These are phyloP conservation scores for Numenius phaeopus DNA, from an alignment of 2,797 vertebrate species.

Conservation along the genomic window DNA sequence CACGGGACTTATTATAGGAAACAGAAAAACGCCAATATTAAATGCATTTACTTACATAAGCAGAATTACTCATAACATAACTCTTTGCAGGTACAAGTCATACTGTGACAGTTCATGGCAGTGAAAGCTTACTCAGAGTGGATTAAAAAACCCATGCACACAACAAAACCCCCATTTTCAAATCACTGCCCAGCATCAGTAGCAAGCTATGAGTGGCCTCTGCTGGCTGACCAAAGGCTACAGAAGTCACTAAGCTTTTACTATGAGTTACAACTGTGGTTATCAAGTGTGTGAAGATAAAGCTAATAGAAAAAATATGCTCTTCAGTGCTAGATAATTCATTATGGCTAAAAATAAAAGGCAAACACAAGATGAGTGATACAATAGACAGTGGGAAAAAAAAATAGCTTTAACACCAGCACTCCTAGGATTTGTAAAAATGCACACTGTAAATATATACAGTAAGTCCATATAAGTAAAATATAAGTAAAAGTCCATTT, in stretches of 20 bases:
- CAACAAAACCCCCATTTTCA: background rate
- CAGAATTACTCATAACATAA: background rate
- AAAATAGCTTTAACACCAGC: background rate
- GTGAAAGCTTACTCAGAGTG: background rate
- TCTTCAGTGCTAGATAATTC: background rate
- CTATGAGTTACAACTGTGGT: background rate
- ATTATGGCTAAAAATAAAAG: background rate
- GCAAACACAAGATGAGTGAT: background rate
- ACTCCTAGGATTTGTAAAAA: background rate
- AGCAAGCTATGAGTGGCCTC: constrained; percentile 98
- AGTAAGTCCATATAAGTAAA: too few species aligned
- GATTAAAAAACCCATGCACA: background rate
- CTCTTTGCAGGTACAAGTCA: background rate
- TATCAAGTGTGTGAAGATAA: background rate
- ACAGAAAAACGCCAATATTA: background rate
- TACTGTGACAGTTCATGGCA: background rate
- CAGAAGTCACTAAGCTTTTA: constrained; percentile 79
- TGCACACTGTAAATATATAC: background rate
- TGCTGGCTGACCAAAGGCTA: constrained; percentile 94
- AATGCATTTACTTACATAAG: background rate
- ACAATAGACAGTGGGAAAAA: fast-evolving
- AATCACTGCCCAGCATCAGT: constrained; percentile 64
- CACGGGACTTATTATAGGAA: background rate
- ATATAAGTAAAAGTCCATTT: background rate
- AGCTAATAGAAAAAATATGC: background rate